Evolutionary conservation across 2,797 vertebrate species (phyloP).

Genomic region (Aratinga solstitialis): DNA sequence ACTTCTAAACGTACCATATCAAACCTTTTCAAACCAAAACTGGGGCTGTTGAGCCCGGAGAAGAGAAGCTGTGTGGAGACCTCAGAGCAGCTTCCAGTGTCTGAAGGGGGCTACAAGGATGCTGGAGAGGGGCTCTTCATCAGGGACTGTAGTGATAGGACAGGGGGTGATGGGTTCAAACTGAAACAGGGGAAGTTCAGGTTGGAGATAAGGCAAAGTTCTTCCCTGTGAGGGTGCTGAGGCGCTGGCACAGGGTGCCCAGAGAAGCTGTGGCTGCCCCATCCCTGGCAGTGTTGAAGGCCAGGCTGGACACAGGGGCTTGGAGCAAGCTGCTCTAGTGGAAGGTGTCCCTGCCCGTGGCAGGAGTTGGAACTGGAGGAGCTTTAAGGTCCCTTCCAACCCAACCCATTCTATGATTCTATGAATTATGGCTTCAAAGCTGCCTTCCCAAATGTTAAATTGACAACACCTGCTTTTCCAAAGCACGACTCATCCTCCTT

Average conservation of each 20-base stretch:
- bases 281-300: no score
- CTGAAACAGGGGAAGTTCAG: no score
- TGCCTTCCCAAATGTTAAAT: not conserved
- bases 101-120: not conserved
- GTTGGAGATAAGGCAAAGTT: no score
- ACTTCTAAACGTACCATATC: not conserved
- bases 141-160: no score
- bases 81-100: not conserved
- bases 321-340: not conserved
- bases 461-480: not conserved
- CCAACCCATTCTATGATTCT: not conserved
- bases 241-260: no score
- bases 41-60: not conserved
- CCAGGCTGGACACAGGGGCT: no score
- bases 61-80: not conserved
- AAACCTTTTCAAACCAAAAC: not conserved
- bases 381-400: not conserved
- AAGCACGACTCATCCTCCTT: not conserved
- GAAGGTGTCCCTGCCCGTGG: not conserved
- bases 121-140: no score
- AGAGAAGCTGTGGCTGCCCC: no score
- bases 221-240: no score
- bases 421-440: not conserved
- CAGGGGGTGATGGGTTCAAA: no score
- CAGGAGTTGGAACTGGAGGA: not conserved